Base-by-base conservation (phyloP, 2,113 vertebrate species). In the Rostratula benghalensis region DNA sequence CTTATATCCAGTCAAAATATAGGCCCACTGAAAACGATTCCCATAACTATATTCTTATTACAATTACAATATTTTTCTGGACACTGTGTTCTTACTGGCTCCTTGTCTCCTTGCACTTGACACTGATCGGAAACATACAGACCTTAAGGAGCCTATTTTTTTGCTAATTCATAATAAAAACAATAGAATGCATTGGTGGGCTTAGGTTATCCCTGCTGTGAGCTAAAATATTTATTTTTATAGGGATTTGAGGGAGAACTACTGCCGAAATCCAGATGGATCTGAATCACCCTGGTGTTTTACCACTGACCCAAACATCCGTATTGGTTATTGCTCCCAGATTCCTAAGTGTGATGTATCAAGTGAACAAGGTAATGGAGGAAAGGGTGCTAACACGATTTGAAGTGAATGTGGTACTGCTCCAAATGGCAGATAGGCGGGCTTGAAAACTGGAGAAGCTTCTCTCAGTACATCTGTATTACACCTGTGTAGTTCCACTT, bases 221-320 rank as follows among this genome's bases (percentile, higher is more conserved):
- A 83, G 77, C 80, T 95, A 97, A 96, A 63, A 8, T 95, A 86
- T 90, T 97, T 98, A 60, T 97, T 96, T 96, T 96, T 81, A 87
- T 93, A 99, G 99, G 95, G 99, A 99, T 97, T 97, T 99, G 95
- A 98, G 97, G 95, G 99, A 99, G 97, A 99, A 99, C 98, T 99
- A 98, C 95, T 99, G 99, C 96, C 98, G 99, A 95, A 99, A 99
- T 97, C 99, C 99, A 96, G 99, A 99, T 97, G 99, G 99, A 69
- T 98, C 98, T 95, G 99, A 99, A 96, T 98, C 98, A 92, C 99
- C 99, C 28, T 99, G 99, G 99, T 99, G 99, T 97, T 99, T 99
- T 97, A 99, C 99, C 60, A 99, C 98, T 53, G 99, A 99, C 96
- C 99, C 99, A 87, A 99, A 98, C 91, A 98, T 99, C 91, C 98